These are phyloP conservation scores for Aythya baeri DNA, from an alignment of 2,113 vertebrate genomes.

Conservation along the genomic window DNA sequence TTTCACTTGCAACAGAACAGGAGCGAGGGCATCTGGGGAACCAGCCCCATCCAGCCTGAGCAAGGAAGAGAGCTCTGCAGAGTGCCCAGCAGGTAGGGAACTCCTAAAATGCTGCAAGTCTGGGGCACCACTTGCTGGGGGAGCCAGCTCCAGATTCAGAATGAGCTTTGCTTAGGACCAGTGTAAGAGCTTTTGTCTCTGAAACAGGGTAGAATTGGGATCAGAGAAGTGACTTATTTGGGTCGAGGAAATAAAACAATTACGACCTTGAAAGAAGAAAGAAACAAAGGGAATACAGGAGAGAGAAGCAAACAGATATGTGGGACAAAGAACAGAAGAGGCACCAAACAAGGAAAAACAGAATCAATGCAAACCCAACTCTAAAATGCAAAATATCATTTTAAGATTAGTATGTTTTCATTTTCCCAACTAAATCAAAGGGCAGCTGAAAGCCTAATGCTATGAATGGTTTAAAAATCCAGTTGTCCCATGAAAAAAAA, in stretches of 20 bases:
- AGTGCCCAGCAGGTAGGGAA: background rate
- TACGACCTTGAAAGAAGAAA: background rate
- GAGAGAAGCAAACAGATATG: background rate
- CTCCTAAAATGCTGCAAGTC: background rate
- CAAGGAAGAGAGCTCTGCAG: background rate
- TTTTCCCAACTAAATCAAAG: conserved; percentile 15
- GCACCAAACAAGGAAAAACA: background rate
- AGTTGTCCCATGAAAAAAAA: background rate
- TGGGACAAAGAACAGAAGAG: background rate
- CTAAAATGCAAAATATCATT: background rate
- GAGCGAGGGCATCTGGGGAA: background rate
- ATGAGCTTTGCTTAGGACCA: background rate
- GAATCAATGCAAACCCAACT: background rate
- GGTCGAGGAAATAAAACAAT: background rate
- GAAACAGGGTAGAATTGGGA: background rate
- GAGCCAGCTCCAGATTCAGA: background rate
- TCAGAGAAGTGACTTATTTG: background rate
- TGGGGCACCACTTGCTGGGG: background rate
- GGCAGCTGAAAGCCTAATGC: background rate
- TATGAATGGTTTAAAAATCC: conserved; percentile 21
- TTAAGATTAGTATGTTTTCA: conserved; percentile 10
- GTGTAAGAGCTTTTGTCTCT: background rate
- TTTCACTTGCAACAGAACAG: background rate
- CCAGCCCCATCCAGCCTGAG: background rate
- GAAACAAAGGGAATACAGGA: background rate